Evolutionary conservation across 2,797 vertebrate species (phyloP).

Genomic region (Myripristis murdjan): DNA sequence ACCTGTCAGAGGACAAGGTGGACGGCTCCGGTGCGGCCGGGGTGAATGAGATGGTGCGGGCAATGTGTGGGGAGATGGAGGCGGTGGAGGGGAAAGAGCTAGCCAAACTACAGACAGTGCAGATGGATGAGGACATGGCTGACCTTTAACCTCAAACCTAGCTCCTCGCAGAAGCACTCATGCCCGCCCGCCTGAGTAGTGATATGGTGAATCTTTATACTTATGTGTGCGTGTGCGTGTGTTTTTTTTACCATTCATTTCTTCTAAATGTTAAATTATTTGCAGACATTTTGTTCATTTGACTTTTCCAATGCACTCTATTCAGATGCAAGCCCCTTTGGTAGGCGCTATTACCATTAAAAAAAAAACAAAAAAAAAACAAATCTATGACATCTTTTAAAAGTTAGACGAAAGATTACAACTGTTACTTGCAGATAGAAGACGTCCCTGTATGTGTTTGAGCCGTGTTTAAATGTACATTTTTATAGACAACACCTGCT

Average conservation of each 20-base stretch:
- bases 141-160: conserved; percentile 89
- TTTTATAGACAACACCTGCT: conserved; percentile 86
- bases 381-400: conserved; percentile 50
- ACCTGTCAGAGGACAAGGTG: conserved; percentile 88
- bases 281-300: conserved; percentile 69
- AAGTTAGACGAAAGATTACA: conserved; percentile 60
- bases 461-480: conserved; percentile 79
- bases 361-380: conserved; percentile 31
- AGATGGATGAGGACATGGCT: conserved; percentile 97
- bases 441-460: conserved; percentile 63
- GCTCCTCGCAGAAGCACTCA: conserved; percentile 63
- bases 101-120: conserved; percentile 97
- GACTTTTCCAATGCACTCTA: conserved; percentile 81
- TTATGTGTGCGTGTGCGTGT: conserved; percentile 67
- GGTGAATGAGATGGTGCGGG: conserved; percentile 90
- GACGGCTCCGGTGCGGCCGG: conserved; percentile 74
- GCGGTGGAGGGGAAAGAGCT: conserved; percentile 91
- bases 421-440: conserved; percentile 62
- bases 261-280: conserved; percentile 87
- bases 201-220: conserved; percentile 77
- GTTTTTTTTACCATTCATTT: conserved; percentile 77
- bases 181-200: conserved; percentile 62
- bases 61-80: conserved; percentile 94
- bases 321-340: conserved; percentile 61
- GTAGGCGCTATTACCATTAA: conserved; percentile 60